Percentiles rank a stretch among this genome's conserved stretches.
Conservation (phyloP, 2,797 vertebrate species). For the Diplodus sargus region DNA sequence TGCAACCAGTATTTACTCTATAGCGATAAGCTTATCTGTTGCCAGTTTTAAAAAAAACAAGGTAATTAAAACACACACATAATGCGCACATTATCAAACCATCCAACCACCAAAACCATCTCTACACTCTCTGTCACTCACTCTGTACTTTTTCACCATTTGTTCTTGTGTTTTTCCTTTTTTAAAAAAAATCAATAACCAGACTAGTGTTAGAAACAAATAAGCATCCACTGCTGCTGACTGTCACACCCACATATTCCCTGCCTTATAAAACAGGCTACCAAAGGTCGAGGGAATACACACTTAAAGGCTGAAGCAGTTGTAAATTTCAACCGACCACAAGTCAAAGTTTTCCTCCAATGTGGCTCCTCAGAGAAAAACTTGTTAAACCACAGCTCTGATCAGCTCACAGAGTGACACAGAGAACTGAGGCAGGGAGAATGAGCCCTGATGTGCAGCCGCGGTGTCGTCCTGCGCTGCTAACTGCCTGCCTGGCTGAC, state of each 20-base stretch:
- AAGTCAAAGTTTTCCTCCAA: constrained; percentile 41
- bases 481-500: constrained; percentile 71
- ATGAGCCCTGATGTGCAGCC: constrained; percentile 52
- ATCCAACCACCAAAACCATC: too few species aligned
- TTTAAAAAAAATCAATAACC: neutral
- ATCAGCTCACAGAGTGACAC: constrained; percentile 43
- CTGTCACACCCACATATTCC: constrained; percentile 15
- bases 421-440: constrained; percentile 49
- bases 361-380: constrained; percentile 46
- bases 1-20: too few species aligned
- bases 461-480: constrained; percentile 68
- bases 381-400: constrained; percentile 54
- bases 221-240: neutral
- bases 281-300: constrained; percentile 14
- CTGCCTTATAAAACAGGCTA: constrained; percentile 18
- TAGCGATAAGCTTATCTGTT: too few species aligned
- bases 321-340: constrained; percentile 23
- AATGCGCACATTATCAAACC: too few species aligned
- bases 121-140: too few species aligned
- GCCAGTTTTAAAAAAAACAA: too few species aligned
- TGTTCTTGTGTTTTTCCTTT: neutral
- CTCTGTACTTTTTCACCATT: neutral
- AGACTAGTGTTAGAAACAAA: neutral
- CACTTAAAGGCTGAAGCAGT: constrained; percentile 27
- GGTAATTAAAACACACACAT: too few species aligned